A percentile compares a stretch with the other conserved stretches of the same genome.
Conservation (phyloP, 2,113 vertebrate species). For the Pelvicachromis taeniatus region DNA sequence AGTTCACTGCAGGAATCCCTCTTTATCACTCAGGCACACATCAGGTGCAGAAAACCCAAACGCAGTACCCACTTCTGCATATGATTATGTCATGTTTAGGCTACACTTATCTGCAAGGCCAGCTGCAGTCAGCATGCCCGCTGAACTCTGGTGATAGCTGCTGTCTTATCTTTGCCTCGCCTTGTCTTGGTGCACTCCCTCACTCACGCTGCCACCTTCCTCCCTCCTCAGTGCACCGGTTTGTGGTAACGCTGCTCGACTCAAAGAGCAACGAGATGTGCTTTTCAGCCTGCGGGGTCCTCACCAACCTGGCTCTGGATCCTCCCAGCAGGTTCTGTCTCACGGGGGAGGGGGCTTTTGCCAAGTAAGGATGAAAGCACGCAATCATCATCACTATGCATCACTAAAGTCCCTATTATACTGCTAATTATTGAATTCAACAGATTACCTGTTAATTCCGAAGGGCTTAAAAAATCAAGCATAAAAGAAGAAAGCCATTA, state of each 20-base stretch:
- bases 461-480: not conserved
- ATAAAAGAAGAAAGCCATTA: not conserved
- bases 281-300: slow-evolving; percentile 90
- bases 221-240: slow-evolving; percentile 80
- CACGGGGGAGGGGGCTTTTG: slow-evolving; percentile 75
- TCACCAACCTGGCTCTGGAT: slow-evolving; percentile 83
- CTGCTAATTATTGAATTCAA: not conserved
- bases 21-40: not conserved
- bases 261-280: slow-evolving; percentile 87
- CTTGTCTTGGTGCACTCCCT: slow-evolving; percentile 2
- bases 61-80: not conserved
- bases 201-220: not conserved
- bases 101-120: slow-evolving; percentile 50
- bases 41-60: not conserved
- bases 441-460: not conserved
- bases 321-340: slow-evolving; percentile 75
- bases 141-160: slow-evolving; percentile 13
- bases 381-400: not conserved
- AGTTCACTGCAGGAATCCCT: not conserved
- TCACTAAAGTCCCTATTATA: not conserved
- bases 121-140: slow-evolving; percentile 8
- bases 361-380: slow-evolving; percentile 78
- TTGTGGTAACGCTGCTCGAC: slow-evolving; percentile 84
- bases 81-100: slow-evolving; percentile 15
- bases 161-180: slow-evolving; percentile 34